Evolutionary conservation across 2,797 vertebrate species (phyloP), one percentile per base, ranked within the genome.

Genomic region (Poeciliopsis turneri): DNA sequence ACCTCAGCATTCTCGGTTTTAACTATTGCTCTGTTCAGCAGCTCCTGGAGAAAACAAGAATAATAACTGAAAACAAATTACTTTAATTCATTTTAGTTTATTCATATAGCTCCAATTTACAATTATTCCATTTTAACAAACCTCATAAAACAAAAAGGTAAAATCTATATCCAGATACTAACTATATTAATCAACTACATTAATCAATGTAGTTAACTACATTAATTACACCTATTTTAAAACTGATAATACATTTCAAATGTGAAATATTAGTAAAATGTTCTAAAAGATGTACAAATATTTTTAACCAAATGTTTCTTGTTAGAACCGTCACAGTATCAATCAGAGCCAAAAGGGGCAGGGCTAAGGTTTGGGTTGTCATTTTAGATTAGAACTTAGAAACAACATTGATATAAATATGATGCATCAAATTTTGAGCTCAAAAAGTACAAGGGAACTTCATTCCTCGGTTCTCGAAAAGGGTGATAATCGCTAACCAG

Each of bases 1-100:
- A 97, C 87, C 89, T 91, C 96, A 10, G 92, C 94, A 1, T 90
- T 86, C 46, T 93, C 85, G 0, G 94, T 97, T 91, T 94, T 89
- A 3, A 78, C 9, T 71, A 95, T 87, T 41, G 94, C 92, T 77
- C 82, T 90, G 64, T 87, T 83, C 84, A 97, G 88, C 76, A 98
- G 93, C 75, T 93, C 89, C 97, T 98, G 91, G 16, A 41, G 75
- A 30, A n/a, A 80, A 15, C 36, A 68, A n/a, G 1, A 45, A 70
- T 5, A 68, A 68, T 25, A 1, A 68, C 64, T 41, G 36, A 12
- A 13, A 69, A 3, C 20, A 66, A 18, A 64, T 4, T 39, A 66
- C 30, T 66, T 66, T 64, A 18, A 28, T 12, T 59, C 28, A 16
- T n/a, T 59, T 59, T 11, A 28, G 6, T 36, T 33, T 36, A 64